Evolutionary conservation across 2,888 invertebrate species (phyloP).

Genomic region (Drosophila mayaguana): DNA sequence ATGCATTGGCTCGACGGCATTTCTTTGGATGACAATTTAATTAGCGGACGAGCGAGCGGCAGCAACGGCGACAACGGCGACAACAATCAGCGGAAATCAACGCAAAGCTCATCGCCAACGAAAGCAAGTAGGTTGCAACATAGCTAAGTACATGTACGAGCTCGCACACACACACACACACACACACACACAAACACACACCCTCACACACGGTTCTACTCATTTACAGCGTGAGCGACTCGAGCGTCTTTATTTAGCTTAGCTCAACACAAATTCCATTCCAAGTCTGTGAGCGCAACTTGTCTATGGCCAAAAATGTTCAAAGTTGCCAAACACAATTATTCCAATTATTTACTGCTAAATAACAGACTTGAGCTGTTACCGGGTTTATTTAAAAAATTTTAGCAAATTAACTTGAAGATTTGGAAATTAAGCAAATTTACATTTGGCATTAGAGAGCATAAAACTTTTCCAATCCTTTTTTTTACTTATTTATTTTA

Average conservation of each 20-base stretch:
- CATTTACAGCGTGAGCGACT: constrained; percentile 37
- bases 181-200: constrained; percentile 2
- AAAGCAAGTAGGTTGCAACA: constrained; percentile 82
- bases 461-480: too few species aligned
- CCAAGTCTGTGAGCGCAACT: constrained; percentile 50
- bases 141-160: constrained; percentile 14
- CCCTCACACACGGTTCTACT: background rate
- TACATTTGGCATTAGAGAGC: background rate
- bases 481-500: too few species aligned
- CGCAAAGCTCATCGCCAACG: constrained; percentile 73
- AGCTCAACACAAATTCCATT: constrained; percentile 23
- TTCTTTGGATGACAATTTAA: constrained; percentile 84
- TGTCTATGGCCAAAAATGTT: constrained; percentile 24
- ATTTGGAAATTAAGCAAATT: background rate
- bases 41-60: constrained; percentile 82
- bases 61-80: constrained; percentile 82
- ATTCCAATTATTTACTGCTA: constrained; percentile 25
- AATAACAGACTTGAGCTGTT: background rate
- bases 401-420: background rate
- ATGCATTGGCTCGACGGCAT: constrained; percentile 84
- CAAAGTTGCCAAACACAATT: constrained; percentile 12
- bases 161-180: constrained; percentile 17
- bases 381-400: background rate
- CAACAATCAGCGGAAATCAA: constrained; percentile 78
- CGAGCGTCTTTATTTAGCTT: constrained; percentile 72